These are phyloP conservation scores for Esperia sulphurella DNA, from an alignment of 2,888 invertebrate genomes.

Conservation along the genomic window DNA sequence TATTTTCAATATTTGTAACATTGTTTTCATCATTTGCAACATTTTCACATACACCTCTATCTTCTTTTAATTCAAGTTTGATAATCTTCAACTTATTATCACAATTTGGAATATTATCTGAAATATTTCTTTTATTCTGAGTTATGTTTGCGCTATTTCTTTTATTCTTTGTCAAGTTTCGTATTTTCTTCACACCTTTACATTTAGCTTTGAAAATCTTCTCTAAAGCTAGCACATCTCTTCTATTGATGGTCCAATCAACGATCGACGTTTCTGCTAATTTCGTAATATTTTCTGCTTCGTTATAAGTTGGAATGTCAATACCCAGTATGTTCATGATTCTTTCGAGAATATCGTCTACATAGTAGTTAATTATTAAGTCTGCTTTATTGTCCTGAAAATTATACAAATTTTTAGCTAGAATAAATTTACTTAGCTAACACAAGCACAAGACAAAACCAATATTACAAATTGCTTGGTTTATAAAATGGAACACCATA, in stretches of 20 bases:
- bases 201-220: constrained; percentile 74
- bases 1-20: constrained; percentile 2
- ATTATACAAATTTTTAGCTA: constrained; percentile 2
- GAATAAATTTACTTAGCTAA: too few species aligned
- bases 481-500: too few species aligned
- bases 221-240: constrained; percentile 80
- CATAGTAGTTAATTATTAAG: constrained; percentile 91
- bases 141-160: constrained; percentile 31
- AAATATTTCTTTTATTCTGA: too few species aligned
- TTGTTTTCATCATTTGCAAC: background rate
- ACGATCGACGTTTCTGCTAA: constrained; percentile 59
- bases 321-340: constrained; percentile 87
- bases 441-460: too few species aligned
- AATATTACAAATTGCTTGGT: too few species aligned
- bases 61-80: constrained; percentile 48
- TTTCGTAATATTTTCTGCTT: constrained; percentile 83
- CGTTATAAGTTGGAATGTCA: constrained; percentile 85
- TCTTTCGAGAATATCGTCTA: constrained; percentile 88
- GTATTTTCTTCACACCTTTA: constrained; percentile 68
- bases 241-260: constrained; percentile 86
- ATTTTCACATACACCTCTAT: constrained; percentile 14
- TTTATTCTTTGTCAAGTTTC: constrained; percentile 54
- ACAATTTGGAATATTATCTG: constrained; percentile 1
- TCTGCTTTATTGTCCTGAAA: constrained; percentile 94
- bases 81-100: constrained; percentile 49